Conservation (phyloP, 2,888 invertebrate genomes). For the Tetranychus truncatus region DNA sequence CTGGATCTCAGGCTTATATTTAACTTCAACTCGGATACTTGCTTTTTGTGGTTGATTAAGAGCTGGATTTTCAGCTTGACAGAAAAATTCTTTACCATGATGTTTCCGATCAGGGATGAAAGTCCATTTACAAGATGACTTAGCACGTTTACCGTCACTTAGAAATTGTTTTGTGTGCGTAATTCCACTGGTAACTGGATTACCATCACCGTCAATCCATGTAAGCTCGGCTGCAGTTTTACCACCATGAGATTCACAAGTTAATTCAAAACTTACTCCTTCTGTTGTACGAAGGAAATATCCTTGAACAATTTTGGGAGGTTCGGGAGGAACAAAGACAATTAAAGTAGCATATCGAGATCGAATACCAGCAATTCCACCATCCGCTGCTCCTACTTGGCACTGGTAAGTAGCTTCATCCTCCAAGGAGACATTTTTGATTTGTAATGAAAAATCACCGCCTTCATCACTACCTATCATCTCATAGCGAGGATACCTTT, state of each 20-base stretch:
- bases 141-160: slow-evolving; percentile 60
- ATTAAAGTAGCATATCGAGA: slow-evolving; percentile 68
- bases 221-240: slow-evolving; percentile 86
- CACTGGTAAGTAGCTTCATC: slow-evolving; percentile 87
- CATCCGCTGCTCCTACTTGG: slow-evolving; percentile 59
- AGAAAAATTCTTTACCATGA: slow-evolving; percentile 74
- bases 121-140: slow-evolving; percentile 62
- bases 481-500: slow-evolving; percentile 76
- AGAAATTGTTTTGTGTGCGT: slow-evolving; percentile 51
- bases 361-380: slow-evolving; percentile 51
- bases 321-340: slow-evolving; percentile 72
- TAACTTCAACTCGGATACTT: slow-evolving; percentile 63
- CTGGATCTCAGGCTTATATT: slow-evolving; percentile 40
- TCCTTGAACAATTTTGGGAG: slow-evolving; percentile 62
- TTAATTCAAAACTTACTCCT: slow-evolving; percentile 70
- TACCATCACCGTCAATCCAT: slow-evolving; percentile 75
- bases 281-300: slow-evolving; percentile 62
- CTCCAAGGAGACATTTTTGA: slow-evolving; percentile 68
- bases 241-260: slow-evolving; percentile 73
- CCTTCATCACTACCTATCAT: slow-evolving; percentile 92
- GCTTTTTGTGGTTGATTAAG: slow-evolving; percentile 65
- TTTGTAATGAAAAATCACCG: slow-evolving; percentile 80
- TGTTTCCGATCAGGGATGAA: slow-evolving; percentile 69
- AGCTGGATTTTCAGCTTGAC: slow-evolving; percentile 56
- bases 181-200: slow-evolving; percentile 56